Evolutionary conservation across 2,797 vertebrate species (phyloP), one percentile per base, ranked within the genome.

Genomic region (Protosalanx chinensis): DNA sequence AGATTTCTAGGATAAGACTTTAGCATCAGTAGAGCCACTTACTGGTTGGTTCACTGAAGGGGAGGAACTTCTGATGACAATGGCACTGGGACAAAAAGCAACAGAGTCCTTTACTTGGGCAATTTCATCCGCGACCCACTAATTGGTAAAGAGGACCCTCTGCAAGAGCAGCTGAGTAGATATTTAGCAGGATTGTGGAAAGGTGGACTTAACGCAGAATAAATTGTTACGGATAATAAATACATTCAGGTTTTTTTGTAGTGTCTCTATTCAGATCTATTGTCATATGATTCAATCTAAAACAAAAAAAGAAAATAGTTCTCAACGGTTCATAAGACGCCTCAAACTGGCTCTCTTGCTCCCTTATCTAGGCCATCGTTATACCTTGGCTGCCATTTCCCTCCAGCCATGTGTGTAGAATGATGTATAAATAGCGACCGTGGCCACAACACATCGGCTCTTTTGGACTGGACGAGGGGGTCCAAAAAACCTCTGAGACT

Each of bases 211-310:
- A 72, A 27, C n/a, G 79, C 72, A 63, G 70, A 70, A 75, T 70
- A 83, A 86, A 85, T 70, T 61, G 83, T 87, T 76, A 81, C 79
- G 88, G 78, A 89, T 92, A 95, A 96, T 97, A 96, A 96, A 95
- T 97, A 96, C 94, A 95, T 95, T 95, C 94, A 82, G 78, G 87
- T 93, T 88, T 46, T 35, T 35, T 86, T 92, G 90, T 91, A 92
- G 89, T 85, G 91, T 93, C 81, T 79, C 89, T 93, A 89, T 90
- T 91, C 85, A 72, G 80, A 90, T 92, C 91, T 90, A 91, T 85
- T 88, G 84, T 90, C 88, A 77, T 87, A 87, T 86, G 23, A 37
- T 76, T 80, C 78, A 73, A 82, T 82, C 79, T 87, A 85, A 49
- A 82, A 87, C 81, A 71, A 71, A 68, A 68, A 49, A 49, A 82